Evolutionary conservation across 2,888 invertebrate species (phyloP), one percentile per base, ranked within the genome.

Genomic region (Perdita meconis): DNA sequence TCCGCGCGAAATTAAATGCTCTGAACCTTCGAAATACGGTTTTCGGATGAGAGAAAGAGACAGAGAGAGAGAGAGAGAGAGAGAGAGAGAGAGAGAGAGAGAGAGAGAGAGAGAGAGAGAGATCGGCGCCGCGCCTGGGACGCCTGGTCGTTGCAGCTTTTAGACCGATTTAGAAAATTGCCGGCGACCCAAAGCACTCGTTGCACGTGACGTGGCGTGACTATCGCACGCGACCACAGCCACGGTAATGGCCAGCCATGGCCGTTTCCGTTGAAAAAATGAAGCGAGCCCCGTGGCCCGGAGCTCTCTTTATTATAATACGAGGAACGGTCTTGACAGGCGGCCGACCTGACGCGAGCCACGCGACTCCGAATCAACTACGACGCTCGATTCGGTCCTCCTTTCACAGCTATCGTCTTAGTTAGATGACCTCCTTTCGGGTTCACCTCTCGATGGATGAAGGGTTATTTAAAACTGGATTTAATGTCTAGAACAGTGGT

Each of bases 161-260:
- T 85, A 65, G 83, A 59, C 67, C 83, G 86, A 88, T 89, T 89
- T 89, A 84, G 88, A 89, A 88, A 89, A 89, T 89, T 89, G 57
- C 80, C 56, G 66, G 16, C 71, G 75, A 75, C 74, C 61, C 38
- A 36, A 59, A 42, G 51, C 71, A 42, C 57, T 73, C 64, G 57
- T 65, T 51, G 65, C 82, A 83, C 78, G 78, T 78, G 86, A 85
- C 80, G 51, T 88, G 83, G 87, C 89, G 88, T 87, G 89, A 88
- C 89, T 83, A 80, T 85, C 85, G 88, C 89, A 87, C 89, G 89
- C 88, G 89, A 89, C 87, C 85, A 75, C 75, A 67, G 53, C 56
- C 63, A 40, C 53, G 80, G n/a, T 81, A 84, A 86, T 86, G 75
- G 83, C 63, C 56, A 40, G 30, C 66, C 68, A 61, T 84, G 85